phyloP scores from a whole-genome alignment of 2,797 vertebrate genomes.

The Periparus ater region DNA sequence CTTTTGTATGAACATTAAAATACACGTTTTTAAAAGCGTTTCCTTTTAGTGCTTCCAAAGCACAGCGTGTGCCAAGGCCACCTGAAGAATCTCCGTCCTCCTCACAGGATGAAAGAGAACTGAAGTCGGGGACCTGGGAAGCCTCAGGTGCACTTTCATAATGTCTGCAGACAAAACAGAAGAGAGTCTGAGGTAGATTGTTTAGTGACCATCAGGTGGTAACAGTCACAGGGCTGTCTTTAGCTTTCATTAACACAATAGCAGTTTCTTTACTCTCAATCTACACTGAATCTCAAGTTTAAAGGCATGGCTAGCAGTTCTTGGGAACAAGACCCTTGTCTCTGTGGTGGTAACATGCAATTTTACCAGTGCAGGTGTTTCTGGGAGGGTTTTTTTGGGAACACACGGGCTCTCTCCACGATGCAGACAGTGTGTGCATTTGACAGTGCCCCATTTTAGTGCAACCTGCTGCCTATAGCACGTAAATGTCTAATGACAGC shows the following conservation, averaged over 20 bases:
- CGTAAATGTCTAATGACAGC: slow-evolving; percentile 59
- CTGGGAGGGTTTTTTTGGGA: slow-evolving; percentile 58
- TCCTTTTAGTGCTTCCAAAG: slow-evolving; percentile 82
- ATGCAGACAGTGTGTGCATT: slow-evolving; percentile 55
- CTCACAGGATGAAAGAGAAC: slow-evolving; percentile 78
- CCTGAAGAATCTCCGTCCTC: slow-evolving; percentile 80
- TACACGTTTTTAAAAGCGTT: slow-evolving; percentile 80
- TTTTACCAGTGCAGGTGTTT: slow-evolving; percentile 68
- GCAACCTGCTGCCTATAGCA: slow-evolving; percentile 67
- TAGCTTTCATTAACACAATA: slow-evolving; percentile 75
- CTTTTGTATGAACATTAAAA: slow-evolving; percentile 92
- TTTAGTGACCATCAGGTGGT: slow-evolving; percentile 75
- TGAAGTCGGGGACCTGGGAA: slow-evolving; percentile 76
- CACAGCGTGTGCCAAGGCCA: slow-evolving; percentile 80
- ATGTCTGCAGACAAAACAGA: slow-evolving; percentile 82
- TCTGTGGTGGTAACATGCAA: slow-evolving; percentile 72
- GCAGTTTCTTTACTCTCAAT: slow-evolving; percentile 78
- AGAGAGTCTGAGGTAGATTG: slow-evolving; percentile 86
- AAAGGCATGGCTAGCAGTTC: slow-evolving; percentile 75
- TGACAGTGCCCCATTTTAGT: slow-evolving; percentile 58
- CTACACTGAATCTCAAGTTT: slow-evolving; percentile 77
- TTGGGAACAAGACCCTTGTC: slow-evolving; percentile 66
- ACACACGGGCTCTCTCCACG: slow-evolving; percentile 65
- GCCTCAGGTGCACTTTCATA: slow-evolving; percentile 80
- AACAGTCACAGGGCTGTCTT: slow-evolving; percentile 76